Conservation (phyloP, 2,888 invertebrate species). For the Cosmorhoe ocellata region DNA sequence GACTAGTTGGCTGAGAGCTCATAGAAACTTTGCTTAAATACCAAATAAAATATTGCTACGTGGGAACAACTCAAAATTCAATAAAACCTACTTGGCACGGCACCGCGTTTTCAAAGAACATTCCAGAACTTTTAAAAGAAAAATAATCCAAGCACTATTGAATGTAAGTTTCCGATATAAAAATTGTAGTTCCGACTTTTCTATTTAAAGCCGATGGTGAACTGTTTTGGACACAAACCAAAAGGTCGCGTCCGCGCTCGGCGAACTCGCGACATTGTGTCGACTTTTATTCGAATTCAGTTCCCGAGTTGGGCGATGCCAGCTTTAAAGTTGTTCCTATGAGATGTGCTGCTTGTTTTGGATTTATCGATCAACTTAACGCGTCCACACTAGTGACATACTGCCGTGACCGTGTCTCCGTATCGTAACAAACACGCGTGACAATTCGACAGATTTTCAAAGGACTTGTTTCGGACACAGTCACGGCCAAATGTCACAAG, state of each 20-base stretch:
- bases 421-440: too few relatives aligned
- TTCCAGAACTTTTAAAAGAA: constrained; percentile 18
- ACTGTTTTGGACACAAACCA: constrained; percentile 43
- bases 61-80: neutral
- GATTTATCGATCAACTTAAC: too few relatives aligned
- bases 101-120: constrained; percentile 7
- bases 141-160: constrained; percentile 29
- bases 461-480: too few relatives aligned
- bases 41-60: too few relatives aligned
- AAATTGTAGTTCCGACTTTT: constrained; percentile 42
- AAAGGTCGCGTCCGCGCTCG: constrained; percentile 18
- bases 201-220: constrained; percentile 39
- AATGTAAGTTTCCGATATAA: constrained; percentile 40
- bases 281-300: constrained; percentile 2
- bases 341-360: neutral
- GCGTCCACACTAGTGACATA: too few relatives aligned
- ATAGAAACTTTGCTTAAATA: too few relatives aligned
- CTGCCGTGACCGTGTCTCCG: too few relatives aligned
- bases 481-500: too few relatives aligned
- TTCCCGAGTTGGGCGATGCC: neutral
- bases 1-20: too few relatives aligned
- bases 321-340: neutral
- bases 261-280: constrained; percentile 12
- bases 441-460: too few relatives aligned
- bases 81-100: neutral